Evolutionary conservation across 2,113 vertebrate species (phyloP), one percentile per base, ranked within the genome.

Genomic region (Silurus asotus): DNA sequence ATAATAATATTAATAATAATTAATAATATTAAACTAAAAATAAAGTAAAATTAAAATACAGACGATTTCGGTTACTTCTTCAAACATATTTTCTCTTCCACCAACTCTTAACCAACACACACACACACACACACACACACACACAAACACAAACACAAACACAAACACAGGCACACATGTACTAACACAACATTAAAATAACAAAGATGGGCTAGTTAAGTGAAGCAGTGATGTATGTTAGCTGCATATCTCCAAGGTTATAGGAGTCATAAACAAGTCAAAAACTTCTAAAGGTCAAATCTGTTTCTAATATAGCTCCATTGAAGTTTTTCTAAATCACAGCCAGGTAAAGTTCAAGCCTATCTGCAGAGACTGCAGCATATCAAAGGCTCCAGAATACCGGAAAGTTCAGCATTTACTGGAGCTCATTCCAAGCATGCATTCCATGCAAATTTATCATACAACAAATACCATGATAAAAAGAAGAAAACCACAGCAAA

Each of bases 251-350:
- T 70, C 3, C 3, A 59, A 61, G 37, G 6, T 80, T 86, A 80
- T 72, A 56, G 84, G 77, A 23, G 51, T 79, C 83, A 67, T 65
- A 51, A 85, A 76, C 8, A 17, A 23, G 53, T 13, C 17, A 13
- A 23, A 67, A 79, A 48, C 37, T 69, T 7, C 11, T 72, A 51
- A 80, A 61, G 45, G 56, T 58, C 11, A 55, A 82, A 86, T 86
- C 85, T 86, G 67, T 62, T 82, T 86, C 56, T 59, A 62, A 55
- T 86, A 28, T 13, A 55, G 55, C 9, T 51, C 59, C 8, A 45
- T 81, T 86, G 45, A 81, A 81, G 23, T 51, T 82, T 25, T 74
- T 62, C 55, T 72, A n/a, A 72, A 72, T 8, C 28, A 25, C 62
- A 62, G 53, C 45, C 77, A 70, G 77, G 37, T 61, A 61, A 28